Conservation (phyloP, 2,113 vertebrate species). For the Pantherophis guttatus region DNA sequence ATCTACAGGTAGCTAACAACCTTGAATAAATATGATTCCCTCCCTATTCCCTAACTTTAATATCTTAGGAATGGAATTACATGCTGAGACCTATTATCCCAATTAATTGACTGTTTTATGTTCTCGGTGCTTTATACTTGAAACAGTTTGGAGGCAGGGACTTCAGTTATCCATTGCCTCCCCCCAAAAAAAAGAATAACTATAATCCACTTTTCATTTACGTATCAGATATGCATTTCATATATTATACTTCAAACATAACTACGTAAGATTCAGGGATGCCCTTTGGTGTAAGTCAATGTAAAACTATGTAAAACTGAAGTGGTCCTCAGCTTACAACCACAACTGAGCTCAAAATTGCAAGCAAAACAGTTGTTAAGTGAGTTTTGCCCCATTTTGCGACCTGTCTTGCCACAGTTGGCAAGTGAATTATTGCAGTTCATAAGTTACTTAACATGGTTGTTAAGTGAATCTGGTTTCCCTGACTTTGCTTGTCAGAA, state of each 20-base stretch:
- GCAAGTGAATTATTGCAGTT: neutral
- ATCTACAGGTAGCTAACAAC: conserved; percentile 83
- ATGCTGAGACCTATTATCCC: conserved; percentile 83
- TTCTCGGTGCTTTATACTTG: conserved; percentile 74
- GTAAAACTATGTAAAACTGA: conserved; percentile 47
- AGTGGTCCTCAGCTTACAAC: neutral
- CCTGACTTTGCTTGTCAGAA: neutral
- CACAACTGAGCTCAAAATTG: neutral
- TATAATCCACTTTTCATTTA: conserved; percentile 72
- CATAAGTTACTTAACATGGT: neutral
- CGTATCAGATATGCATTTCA: conserved; percentile 65
- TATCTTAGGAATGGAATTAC: conserved; percentile 84
- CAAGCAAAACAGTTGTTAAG: neutral
- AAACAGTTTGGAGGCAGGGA: conserved; percentile 72
- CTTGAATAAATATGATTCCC: conserved; percentile 79
- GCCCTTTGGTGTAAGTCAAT: conserved; percentile 64
- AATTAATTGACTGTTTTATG: conserved; percentile 89
- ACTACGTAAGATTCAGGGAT: conserved; percentile 61
- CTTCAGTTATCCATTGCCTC: conserved; percentile 68
- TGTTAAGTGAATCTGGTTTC: neutral
- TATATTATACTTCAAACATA: conserved; percentile 72
- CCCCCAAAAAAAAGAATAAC: conserved; percentile 61
- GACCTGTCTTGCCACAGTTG: neutral
- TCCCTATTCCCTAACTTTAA: conserved; percentile 71
- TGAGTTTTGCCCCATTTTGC: neutral